Base-by-base conservation (phyloP, 2,113 vertebrate genomes). In the Tricholaema leucomelas region DNA sequence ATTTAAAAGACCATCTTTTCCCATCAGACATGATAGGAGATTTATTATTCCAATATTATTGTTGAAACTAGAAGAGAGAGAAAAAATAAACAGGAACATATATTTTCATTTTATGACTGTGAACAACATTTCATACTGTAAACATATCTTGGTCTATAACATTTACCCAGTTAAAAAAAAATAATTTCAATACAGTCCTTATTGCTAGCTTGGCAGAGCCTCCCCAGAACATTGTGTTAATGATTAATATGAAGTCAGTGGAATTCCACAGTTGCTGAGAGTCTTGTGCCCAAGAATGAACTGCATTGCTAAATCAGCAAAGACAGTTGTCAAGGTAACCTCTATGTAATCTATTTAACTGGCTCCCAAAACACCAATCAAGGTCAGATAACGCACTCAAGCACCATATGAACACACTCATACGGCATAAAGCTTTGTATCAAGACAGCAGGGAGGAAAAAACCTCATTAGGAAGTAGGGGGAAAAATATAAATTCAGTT, bases 241-340 rank as follows among this genome's bases (percentile, higher is more conserved):
- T 98, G 98, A 98, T 98, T 98, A 98, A 98, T 98, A 95, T 95
- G 87, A 97, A 98, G 98, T 98, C 97, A 88, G 97, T 98, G 97
- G 98, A 98, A 98, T 98, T 97, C 96, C 97, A 97, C 97, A 97
- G 97, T 98, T 97, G 97, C 97, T 81, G 96, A 97, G 98, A 98
- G 97, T 98, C 96, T 97, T 97, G 95, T 97, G 97, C 98, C 98
- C 98, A 98, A 98, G 98, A 98, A 98, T 98, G 98, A 98, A 98
- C 98, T 94, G 96, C 97, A 97, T 98, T 98, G 98, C 98, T 98
- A 98, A 98, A 98, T 98, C 98, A 98, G 98, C 98, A 98, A 98
- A 98, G 98, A 98, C 98, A 98, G 98, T 98, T 98, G 98, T 98
- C 98, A 98, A 98, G 98, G 98, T 98, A 98, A 98, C 98, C 98